A percentile compares a stretch with the other conserved stretches of the same genome.
These are phyloP conservation scores for Zaprionus inermis DNA, from an alignment of 1,140 invertebrate genomes.

Conservation along the genomic window DNA sequence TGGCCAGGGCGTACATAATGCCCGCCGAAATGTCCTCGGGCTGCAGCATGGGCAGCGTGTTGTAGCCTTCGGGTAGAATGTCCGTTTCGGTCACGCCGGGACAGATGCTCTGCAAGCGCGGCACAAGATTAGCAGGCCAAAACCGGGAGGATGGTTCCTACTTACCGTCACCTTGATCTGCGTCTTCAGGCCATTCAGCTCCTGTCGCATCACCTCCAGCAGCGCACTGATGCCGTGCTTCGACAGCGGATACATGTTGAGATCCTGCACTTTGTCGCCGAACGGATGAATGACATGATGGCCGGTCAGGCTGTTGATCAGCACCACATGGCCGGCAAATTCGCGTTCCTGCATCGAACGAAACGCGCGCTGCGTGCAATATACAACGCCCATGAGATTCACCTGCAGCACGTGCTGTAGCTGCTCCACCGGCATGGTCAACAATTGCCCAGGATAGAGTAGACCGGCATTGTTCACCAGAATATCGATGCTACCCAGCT, in stretches of 20 bases:
- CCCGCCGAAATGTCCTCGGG: conserved; percentile 86
- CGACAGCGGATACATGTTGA: conserved; percentile 85
- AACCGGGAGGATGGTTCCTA: not conserved
- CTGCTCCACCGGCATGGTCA: conserved; percentile 44
- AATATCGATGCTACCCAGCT: conserved; percentile 88
- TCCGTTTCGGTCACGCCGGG: conserved; percentile 87
- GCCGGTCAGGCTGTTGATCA: conserved; percentile 73
- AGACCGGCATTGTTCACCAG: conserved; percentile 91
- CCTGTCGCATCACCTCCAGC: conserved; percentile 86
- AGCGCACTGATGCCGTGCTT: conserved; percentile 87
- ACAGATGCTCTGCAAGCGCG: conserved; percentile 84
- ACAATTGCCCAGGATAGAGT: conserved; percentile 52
- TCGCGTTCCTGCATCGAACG: conserved; percentile 88
- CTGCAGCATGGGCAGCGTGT: conserved; percentile 60
- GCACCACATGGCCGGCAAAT: conserved; percentile 88
- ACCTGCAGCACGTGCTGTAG: conserved; percentile 86
- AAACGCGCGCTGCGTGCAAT: conserved; percentile 88
- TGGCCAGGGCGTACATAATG: conserved; percentile 86
- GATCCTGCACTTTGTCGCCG: conserved; percentile 36
- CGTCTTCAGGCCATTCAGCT: conserved; percentile 85
- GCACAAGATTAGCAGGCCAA: not conserved
- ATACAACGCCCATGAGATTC: conserved; percentile 88
- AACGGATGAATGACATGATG: conserved; percentile 58
- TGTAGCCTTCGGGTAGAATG: conserved; percentile 81
- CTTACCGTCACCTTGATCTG: conserved; percentile 87